Base-by-base conservation (phyloP, 1,140 invertebrate genomes). In the Schlechtendalia chinensis region DNA sequence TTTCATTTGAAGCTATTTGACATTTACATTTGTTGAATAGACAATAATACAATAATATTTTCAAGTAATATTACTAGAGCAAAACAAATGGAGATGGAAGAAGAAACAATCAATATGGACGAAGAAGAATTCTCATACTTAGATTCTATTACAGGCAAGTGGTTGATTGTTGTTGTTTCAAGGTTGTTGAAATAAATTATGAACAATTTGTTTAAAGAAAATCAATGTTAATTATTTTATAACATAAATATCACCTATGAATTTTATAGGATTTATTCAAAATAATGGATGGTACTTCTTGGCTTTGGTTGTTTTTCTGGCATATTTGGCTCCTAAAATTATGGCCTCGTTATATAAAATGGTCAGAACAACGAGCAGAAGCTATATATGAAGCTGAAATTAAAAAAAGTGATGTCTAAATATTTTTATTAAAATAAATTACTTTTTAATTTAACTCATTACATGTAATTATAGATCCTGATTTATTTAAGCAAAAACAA, bases 381-480 rank as follows among this genome's bases (percentile, higher is more conserved):
- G 53, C 22, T 29, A 17, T 22, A 45, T 81, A 81, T 82, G 45
- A 58, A 47, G 47, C 50, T 22, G 53, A 71, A 45, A 53, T 58
- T 24, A 81, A 82, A 39, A 80, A 80, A 69, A 74, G 53, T 82
- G 32, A 61, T 29, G 16, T 19, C 19, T 71, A 27, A 29, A 71
- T 0, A 54, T n/a, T 5, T 14, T 29, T 1, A 24, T 10, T 32
- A 6, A 29, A 14, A 27, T 10, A 27, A 24, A 69, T 1, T n/a
- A 29, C 5, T 29, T 27, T 5, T 58, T 58, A 24, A 58, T 10
- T 24, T 17, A 54, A 22, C 63, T 45, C 65, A 45, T 58, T 22
- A 0, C 12, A 29, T 19, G 14, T 75, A 14, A 61, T 79, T 79
- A 56, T 59, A 84, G 83, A 84, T 82, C 83, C 83, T 27, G 82